phyloP scores from a whole-genome alignment of 1,140 invertebrate species.

The Drosophila ananassae region DNA sequence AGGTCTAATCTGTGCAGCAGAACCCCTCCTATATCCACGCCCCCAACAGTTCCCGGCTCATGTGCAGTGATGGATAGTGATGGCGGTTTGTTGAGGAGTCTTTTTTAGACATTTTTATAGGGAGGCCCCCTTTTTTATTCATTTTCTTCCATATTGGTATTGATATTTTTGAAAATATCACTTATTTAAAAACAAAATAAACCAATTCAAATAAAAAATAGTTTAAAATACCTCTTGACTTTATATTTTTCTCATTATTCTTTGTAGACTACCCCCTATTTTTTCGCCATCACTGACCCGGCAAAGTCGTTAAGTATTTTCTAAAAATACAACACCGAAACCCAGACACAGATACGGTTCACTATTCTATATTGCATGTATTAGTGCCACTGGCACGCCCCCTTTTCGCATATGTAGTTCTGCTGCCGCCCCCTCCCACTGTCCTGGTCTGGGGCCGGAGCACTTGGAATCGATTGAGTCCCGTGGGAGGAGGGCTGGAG shows the following conservation, averaged over 20 bases:
- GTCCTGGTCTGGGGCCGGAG: background rate
- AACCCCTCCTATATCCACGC: background rate
- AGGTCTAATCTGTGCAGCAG: constrained; percentile 35
- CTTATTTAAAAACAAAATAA: too few species aligned
- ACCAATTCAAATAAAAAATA: too few species aligned
- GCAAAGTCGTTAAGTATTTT: constrained; percentile 79
- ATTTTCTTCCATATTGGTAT: too few species aligned
- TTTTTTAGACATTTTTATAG: too few species aligned
- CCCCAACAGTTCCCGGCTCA: background rate
- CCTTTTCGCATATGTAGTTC: constrained; percentile 26
- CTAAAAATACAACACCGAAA: constrained; percentile 66
- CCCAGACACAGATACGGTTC: constrained; percentile 41
- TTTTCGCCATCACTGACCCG: constrained; percentile 6
- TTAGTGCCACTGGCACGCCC: constrained; percentile 33
- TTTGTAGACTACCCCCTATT: background rate
- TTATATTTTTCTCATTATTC: background rate
- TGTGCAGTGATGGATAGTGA: background rate
- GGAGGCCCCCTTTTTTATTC: too few species aligned
- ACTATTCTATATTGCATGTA: constrained; percentile 37
- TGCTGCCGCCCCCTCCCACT: too few species aligned
- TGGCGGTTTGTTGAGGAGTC: background rate
- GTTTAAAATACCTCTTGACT: background rate
- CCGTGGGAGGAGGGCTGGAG: background rate
- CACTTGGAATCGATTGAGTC: constrained; percentile 73
- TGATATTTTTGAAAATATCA: too few species aligned